Conservation (phyloP, 2,797 vertebrate species). For the Cynopterus sphinx region DNA sequence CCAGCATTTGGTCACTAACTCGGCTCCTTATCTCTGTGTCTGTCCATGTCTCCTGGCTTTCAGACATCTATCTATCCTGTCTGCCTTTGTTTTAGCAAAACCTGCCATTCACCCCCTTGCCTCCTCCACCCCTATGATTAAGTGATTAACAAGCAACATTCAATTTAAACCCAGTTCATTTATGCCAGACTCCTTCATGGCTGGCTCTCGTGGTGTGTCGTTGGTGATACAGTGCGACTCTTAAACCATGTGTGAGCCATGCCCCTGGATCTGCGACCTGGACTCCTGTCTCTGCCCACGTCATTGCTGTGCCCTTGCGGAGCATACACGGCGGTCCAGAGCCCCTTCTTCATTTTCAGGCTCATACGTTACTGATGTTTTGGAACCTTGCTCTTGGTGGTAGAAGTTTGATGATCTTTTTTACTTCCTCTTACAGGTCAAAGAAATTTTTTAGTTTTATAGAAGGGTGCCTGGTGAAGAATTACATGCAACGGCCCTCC, state of each 20-base stretch:
- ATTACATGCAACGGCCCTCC: constrained; percentile 96
- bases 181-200: neutral
- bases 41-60: neutral
- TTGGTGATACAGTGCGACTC: no score
- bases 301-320: neutral
- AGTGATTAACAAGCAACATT: neutral
- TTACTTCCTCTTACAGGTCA: constrained; percentile 88
- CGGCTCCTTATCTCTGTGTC: neutral
- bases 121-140: neutral
- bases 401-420: constrained; percentile 18
- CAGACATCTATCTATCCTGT: neutral
- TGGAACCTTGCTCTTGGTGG: neutral
- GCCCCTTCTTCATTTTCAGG: neutral
- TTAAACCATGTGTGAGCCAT: neutral
- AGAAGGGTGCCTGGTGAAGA: constrained; percentile 98
- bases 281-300: neutral
- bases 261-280: fast-evolving
- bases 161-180: neutral
- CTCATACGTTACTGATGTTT: neutral
- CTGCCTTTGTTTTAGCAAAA: neutral
- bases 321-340: neutral
- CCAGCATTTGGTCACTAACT: neutral
- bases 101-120: neutral
- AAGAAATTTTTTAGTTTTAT: constrained; percentile 99
- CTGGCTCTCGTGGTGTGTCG: neutral